Percentiles rank a stretch among this genome's conserved stretches.
Evolutionary conservation across 2,797 vertebrate species (phyloP).

Genomic region (Poecilia gillii): DNA sequence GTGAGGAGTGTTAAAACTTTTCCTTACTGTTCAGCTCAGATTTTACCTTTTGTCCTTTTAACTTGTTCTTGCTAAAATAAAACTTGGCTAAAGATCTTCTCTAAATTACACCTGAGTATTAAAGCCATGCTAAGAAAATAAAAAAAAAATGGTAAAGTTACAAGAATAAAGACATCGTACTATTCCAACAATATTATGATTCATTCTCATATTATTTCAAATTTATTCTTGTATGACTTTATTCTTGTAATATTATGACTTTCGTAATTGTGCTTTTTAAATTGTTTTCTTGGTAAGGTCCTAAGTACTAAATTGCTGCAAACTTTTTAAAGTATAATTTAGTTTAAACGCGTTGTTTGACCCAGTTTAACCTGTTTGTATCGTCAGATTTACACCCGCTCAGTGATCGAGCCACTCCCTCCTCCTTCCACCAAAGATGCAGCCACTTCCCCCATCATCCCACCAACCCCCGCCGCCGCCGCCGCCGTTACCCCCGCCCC

Average conservation of each 20-base stretch:
- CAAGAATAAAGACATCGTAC: too few species aligned
- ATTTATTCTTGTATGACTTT: too few species aligned
- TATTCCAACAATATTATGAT: too few species aligned
- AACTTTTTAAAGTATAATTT: not conserved
- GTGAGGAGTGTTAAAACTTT: not conserved
- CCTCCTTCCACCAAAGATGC: constrained; percentile 87
- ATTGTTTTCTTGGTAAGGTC: too few species aligned
- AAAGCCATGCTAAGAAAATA: too few species aligned
- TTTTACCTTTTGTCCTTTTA: not conserved
- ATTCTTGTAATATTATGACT: too few species aligned
- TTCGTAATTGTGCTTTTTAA: too few species aligned
- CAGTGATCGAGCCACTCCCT: constrained; percentile 91
- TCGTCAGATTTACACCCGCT: constrained; percentile 92
- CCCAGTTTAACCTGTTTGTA: not conserved
- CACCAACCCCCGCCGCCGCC: constrained; percentile 73
- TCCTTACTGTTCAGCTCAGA: not conserved
- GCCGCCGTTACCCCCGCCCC: constrained; percentile 39
- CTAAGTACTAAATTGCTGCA: not conserved
- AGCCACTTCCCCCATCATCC: constrained; percentile 87
- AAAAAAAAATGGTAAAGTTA: too few species aligned
- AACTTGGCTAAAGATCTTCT: not conserved
- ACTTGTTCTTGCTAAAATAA: not conserved
- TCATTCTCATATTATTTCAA: too few species aligned
- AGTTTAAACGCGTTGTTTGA: not conserved
- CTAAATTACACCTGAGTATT: too few species aligned